phyloP scores from a whole-genome alignment of 2,888 invertebrate species.

The Craniophora ligustri region DNA sequence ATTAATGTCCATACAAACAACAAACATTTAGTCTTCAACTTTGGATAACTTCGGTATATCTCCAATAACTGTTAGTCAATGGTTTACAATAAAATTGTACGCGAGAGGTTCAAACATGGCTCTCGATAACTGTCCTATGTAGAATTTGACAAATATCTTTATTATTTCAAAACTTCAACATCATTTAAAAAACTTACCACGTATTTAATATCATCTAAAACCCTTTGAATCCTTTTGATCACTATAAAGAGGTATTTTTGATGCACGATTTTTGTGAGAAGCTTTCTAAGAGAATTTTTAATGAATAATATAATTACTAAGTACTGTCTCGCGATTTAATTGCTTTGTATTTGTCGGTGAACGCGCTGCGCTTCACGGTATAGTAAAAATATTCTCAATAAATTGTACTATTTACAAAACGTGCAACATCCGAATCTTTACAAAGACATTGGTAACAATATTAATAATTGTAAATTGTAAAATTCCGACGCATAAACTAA shows the following conservation, averaged over 20 bases:
- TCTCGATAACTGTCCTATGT: constrained; percentile 71
- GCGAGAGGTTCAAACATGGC: constrained; percentile 55
- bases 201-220: constrained; percentile 81
- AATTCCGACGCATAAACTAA: constrained; percentile 71
- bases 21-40: constrained; percentile 65
- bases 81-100: constrained; percentile 62
- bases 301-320: constrained; percentile 64
- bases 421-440: constrained; percentile 67
- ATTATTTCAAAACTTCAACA: constrained; percentile 80
- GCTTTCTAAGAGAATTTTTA: constrained; percentile 64
- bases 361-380: constrained; percentile 29
- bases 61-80: constrained; percentile 59
- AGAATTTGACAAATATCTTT: constrained; percentile 81
- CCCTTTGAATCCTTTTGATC: constrained; percentile 85
- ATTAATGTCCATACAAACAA: constrained; percentile 60
- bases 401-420: constrained; percentile 83
- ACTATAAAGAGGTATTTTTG: constrained; percentile 87
- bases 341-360: constrained; percentile 23
- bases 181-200: constrained; percentile 83
- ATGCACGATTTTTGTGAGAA: constrained; percentile 74
- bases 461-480: constrained; percentile 57
- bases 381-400: constrained; percentile 66
- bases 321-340: constrained; percentile 59
- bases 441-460: constrained; percentile 79
- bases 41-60: constrained; percentile 74